Conservation (phyloP, 1,140 invertebrate genomes). For the Bombus soroeensis region DNA sequence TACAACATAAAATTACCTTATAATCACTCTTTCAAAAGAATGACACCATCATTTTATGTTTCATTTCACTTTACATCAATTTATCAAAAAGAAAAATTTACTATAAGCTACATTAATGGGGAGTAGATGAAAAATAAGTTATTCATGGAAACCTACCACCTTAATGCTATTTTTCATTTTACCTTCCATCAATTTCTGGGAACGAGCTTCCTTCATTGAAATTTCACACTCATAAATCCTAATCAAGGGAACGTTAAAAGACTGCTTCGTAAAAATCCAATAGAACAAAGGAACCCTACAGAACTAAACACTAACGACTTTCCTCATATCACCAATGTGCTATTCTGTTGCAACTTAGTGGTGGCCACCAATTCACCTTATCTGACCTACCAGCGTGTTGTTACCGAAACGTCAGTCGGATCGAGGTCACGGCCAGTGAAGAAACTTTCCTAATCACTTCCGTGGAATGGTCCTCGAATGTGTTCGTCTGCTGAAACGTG, state of each 20-base stretch:
- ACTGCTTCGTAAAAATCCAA: not conserved
- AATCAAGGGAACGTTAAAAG: not conserved
- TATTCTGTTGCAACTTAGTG: not conserved
- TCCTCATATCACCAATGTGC: too few relatives aligned
- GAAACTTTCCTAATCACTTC: constrained; percentile 52
- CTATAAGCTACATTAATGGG: too few relatives aligned
- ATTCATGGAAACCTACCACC: not conserved
- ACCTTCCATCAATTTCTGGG: not conserved
- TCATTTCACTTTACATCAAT: not conserved
- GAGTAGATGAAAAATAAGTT: not conserved
- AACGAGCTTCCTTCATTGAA: not conserved
- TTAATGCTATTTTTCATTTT: not conserved
- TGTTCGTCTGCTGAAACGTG: constrained; percentile 12
- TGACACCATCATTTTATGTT: not conserved
- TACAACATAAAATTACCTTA: too few relatives aligned
- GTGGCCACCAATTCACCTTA: not conserved
- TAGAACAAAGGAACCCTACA: not conserved
- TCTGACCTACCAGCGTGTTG: not conserved
- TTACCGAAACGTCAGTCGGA: constrained; percentile 23
- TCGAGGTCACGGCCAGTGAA: constrained; percentile 43
- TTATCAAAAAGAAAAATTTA: not conserved
- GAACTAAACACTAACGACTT: not conserved
- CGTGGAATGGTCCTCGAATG: not conserved
- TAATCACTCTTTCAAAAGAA: not conserved
- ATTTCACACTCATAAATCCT: not conserved